Conservation (phyloP, 2,113 vertebrate species). For the Etheostoma cragini region DNA sequence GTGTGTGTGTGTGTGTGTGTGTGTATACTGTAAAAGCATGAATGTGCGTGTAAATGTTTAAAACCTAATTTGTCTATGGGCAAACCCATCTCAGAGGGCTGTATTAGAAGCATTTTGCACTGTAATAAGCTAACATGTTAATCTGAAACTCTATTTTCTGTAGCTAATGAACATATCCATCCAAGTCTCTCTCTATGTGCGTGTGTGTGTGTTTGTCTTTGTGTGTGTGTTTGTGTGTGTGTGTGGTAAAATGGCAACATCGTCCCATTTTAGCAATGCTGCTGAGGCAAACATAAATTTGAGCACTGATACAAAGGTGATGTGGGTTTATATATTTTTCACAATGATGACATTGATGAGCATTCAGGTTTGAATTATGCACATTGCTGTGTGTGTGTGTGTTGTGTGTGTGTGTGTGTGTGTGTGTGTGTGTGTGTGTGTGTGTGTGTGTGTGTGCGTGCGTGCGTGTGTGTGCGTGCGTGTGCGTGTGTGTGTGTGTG, state of each 20-base stretch:
- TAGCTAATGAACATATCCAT: slow-evolving; percentile 80
- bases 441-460: slow-evolving; percentile 35
- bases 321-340: slow-evolving; percentile 48
- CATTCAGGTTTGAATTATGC: slow-evolving; percentile 33
- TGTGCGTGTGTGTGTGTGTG: slow-evolving; percentile 31
- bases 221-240: slow-evolving; percentile 34
- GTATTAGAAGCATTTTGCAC: slow-evolving; percentile 75
- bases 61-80: slow-evolving; percentile 73
- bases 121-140: slow-evolving; percentile 80
- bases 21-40: not conserved
- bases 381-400: slow-evolving; percentile 16
- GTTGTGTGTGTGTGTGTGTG: slow-evolving; percentile 25
- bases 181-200: slow-evolving; percentile 30
- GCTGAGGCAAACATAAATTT: slow-evolving; percentile 38
- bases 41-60: slow-evolving; percentile 30
- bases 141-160: slow-evolving; percentile 79
- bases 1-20: slow-evolving; percentile 1
- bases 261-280: slow-evolving; percentile 30
- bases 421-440: slow-evolving; percentile 12
- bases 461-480: slow-evolving; percentile 29
- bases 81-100: slow-evolving; percentile 70
- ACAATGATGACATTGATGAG: slow-evolving; percentile 30
- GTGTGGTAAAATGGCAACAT: slow-evolving; percentile 29
- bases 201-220: slow-evolving; percentile 14
- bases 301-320: slow-evolving; percentile 21